Evolutionary conservation across 1,140 invertebrate species (phyloP).

Genomic region (Drosophila bocki): DNA sequence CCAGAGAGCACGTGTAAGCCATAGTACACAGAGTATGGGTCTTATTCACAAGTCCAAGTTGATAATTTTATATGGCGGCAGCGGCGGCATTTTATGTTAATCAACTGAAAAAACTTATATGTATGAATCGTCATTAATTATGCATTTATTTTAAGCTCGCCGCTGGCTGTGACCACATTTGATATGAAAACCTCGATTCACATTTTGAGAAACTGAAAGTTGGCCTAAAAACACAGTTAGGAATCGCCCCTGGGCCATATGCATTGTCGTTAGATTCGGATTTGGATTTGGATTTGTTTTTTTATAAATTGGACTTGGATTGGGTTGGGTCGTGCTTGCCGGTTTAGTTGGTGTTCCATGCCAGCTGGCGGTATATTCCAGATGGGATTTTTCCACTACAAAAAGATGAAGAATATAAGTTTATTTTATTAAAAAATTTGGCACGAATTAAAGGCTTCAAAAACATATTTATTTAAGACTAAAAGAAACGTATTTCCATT

Average conservation of each 20-base stretch:
- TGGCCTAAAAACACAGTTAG: constrained; percentile 78
- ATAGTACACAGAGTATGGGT: constrained; percentile 26
- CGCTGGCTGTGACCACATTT: constrained; percentile 64
- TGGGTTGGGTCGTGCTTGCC: constrained; percentile 27
- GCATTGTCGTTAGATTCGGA: constrained; percentile 37
- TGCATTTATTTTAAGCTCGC: constrained; percentile 74
- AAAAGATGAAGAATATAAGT: neutral
- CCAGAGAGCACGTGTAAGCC: constrained; percentile 42
- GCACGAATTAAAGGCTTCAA: neutral
- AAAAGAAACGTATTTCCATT: neutral
- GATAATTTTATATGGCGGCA: constrained; percentile 30
- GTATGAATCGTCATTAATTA: constrained; percentile 67
- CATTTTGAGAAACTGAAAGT: constrained; percentile 75
- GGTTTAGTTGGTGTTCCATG: constrained; percentile 12
- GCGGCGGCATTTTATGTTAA: constrained; percentile 62
- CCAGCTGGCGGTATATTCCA: neutral
- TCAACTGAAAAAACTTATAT: constrained; percentile 42
- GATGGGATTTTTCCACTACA: constrained; percentile 1
- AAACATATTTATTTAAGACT: neutral
- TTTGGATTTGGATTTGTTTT: neutral
- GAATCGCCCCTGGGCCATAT: constrained; percentile 45
- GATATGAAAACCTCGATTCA: constrained; percentile 70
- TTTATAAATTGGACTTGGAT: constrained; percentile 6
- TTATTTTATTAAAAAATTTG: too few relatives aligned
- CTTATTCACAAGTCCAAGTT: constrained; percentile 35